Conservation (phyloP, 1,140 invertebrate genomes). For the Tribolium madens region DNA sequence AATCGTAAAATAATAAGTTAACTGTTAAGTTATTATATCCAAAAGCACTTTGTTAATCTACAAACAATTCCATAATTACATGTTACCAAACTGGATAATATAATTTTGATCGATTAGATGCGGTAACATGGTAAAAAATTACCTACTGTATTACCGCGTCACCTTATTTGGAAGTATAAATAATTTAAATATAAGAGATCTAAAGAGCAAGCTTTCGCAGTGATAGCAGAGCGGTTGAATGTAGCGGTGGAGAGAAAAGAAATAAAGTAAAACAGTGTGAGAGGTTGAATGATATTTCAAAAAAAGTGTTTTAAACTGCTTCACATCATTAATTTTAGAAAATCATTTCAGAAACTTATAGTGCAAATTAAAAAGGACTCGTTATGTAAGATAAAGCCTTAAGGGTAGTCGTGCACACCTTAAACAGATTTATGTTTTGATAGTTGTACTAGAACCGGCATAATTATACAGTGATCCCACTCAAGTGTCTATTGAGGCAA, state of each 20-base stretch:
- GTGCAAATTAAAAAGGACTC: not conserved
- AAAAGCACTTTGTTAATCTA: conserved; percentile 33
- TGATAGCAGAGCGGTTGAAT: not conserved
- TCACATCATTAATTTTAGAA: no score
- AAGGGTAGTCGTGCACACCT: no score
- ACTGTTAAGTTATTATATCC: conserved; percentile 29
- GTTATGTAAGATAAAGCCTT: no score
- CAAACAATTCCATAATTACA: conserved; percentile 38
- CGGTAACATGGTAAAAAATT: conserved; percentile 32
- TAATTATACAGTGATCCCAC: no score
- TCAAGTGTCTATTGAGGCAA: no score
- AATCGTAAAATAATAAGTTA: conserved; percentile 30
- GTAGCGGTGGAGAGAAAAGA: not conserved
- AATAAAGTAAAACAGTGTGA: not conserved
- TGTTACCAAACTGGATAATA: conserved; percentile 37
- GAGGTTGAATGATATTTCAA: no score
- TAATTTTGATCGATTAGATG: conserved; percentile 35
- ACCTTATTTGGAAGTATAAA: conserved; percentile 34
- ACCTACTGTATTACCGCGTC: conserved; percentile 17
- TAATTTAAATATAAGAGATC: conserved; percentile 16
- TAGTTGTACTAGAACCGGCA: no score
- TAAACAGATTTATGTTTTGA: no score
- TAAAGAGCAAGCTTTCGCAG: not conserved
- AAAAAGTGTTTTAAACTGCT: no score
- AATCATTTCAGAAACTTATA: not conserved